Evolutionary conservation across 2,888 invertebrate genomes (phyloP), one percentile per base, ranked within the genome.

Genomic region (Tachystola acroxantha): DNA sequence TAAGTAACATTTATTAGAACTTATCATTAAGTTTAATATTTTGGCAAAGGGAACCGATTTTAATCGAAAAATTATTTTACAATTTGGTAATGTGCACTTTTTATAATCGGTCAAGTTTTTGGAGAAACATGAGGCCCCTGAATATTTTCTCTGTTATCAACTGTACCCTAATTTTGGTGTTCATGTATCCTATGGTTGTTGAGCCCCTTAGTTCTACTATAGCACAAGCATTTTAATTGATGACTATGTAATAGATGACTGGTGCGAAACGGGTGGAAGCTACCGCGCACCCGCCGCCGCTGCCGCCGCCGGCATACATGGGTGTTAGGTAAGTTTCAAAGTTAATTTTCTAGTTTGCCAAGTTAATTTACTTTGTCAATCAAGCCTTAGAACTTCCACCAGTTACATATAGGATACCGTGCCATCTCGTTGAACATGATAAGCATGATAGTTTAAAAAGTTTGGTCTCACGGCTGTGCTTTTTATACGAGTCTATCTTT

Each of bases 301-400:
- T n/a, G n/a, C n/a, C n/a, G n/a, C n/a, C n/a, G n/a, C n/a, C n/a
- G n/a, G n/a, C n/a, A n/a, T n/a, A n/a, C n/a, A n/a, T n/a, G n/a
- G 60, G 63, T 61, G 66, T 66, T 67, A 69, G 67, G 73, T 67
- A 69, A 66, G 73, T 71, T 64, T 62, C 63, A 66, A 78, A 78
- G 69, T 74, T 72, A 75, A 79, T 77, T 75, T 77, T 69, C 75
- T 62, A 75, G 66, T 75, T 71, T 64, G 53, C 53, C 43, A 58
- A 67, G 53, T 66, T 62, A 64, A 69, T 72, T 72, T 66, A 67
- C 64, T 66, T 66, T 62, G 68, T 66, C 76, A 73, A 70, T 76
- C 68, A 66, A 55, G 57, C 53, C 57, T 55, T 46, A 50, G 46
- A 64, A 63, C 56, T 66, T 64, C 47, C 32, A 6, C 7, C 24